phyloP scores from a whole-genome alignment of 2,113 vertebrate genomes.

The Actenoides lindsayi region DNA sequence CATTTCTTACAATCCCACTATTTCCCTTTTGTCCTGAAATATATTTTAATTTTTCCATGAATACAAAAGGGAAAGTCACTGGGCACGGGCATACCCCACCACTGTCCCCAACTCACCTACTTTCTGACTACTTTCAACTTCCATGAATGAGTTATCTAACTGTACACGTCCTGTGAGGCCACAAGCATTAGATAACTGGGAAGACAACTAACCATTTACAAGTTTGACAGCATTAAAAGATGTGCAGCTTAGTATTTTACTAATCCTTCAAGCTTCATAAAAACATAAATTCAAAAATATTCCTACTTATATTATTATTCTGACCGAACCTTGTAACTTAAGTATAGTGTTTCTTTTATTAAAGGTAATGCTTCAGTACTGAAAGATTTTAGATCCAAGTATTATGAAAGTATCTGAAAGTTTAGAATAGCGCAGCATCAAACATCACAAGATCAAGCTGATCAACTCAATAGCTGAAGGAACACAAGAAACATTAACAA shows the following conservation, averaged over 20 bases:
- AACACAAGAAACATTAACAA: not conserved
- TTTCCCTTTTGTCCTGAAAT: not conserved
- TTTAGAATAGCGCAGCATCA: not conserved
- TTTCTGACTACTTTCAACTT: not conserved
- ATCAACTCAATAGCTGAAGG: not conserved
- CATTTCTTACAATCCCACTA: not conserved
- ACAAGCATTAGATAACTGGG: not conserved
- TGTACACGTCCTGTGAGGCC: not conserved
- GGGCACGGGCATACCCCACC: not conserved
- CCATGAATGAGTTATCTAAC: not conserved
- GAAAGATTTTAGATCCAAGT: not conserved
- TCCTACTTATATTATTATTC: not conserved
- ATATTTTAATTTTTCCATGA: not conserved
- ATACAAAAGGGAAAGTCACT: not conserved
- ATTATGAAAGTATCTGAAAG: not conserved
- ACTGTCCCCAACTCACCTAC: not conserved
- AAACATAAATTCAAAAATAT: not conserved
- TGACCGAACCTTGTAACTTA: not conserved
- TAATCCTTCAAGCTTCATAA: not conserved
- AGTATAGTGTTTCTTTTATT: not conserved
- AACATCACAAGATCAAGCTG: not conserved
- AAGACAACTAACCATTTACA: not conserved
- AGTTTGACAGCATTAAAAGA: not conserved
- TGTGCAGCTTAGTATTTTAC: not conserved
- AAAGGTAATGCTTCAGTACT: not conserved